A percentile compares a stretch with the other conserved stretches of the same genome.
phyloP scores from a whole-genome alignment of 2,888 invertebrate genomes.

The Tenthredo distinguenda region DNA sequence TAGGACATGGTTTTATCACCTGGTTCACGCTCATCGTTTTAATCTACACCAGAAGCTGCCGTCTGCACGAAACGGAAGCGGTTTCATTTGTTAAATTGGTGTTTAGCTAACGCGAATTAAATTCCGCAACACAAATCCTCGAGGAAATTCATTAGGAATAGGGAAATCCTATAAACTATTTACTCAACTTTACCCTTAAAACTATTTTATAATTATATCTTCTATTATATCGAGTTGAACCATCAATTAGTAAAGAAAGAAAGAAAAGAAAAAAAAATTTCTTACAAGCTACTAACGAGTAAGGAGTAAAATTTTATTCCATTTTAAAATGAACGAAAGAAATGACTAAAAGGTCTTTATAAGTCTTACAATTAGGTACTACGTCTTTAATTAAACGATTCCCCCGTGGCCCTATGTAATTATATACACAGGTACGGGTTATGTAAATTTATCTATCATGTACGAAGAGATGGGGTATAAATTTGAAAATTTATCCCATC shows the following conservation, averaged over 20 bases:
- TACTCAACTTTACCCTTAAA: background rate
- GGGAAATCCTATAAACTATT: background rate
- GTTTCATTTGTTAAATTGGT: conserved; percentile 45
- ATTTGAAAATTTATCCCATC: background rate
- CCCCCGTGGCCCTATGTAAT: background rate
- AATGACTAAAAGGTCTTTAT: background rate
- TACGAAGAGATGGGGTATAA: background rate
- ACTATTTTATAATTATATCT: background rate
- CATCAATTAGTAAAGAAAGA: background rate
- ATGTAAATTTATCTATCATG: background rate
- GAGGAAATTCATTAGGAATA: background rate
- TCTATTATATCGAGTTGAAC: background rate
- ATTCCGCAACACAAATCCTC: background rate
- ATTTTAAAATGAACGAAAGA: background rate
- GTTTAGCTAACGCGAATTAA: background rate
- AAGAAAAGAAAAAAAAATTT: background rate
- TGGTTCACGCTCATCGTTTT: conserved; percentile 56
- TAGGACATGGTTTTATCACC: conserved; percentile 71
- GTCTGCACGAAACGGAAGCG: background rate
- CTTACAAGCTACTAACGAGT: background rate
- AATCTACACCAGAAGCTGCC: conserved; percentile 27
- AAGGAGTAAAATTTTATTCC: background rate
- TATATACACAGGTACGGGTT: background rate
- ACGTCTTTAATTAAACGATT: background rate
- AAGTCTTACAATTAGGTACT: background rate